Evolutionary conservation across 1,140 invertebrate species (phyloP).

Genomic region (Sinella curviseta): DNA sequence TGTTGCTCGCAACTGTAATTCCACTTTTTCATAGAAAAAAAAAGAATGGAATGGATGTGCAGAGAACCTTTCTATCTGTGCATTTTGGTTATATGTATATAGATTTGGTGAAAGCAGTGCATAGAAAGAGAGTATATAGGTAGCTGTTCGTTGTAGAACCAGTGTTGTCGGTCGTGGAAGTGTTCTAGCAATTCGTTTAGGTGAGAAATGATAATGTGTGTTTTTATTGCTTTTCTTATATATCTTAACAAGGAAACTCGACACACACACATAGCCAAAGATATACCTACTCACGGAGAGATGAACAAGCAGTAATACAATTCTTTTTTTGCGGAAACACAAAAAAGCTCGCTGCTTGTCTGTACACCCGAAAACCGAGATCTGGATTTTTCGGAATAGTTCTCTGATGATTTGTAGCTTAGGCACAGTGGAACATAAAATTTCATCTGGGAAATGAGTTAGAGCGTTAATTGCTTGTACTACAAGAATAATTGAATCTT

Average conservation of each 20-base stretch:
- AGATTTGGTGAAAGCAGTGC: not conserved
- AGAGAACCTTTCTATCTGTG: not conserved
- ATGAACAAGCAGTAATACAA: too few species aligned
- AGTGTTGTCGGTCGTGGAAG: not conserved
- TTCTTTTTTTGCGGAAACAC: too few species aligned
- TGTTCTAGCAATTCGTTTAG: not conserved
- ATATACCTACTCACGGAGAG: too few species aligned
- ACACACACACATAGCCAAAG: too few species aligned
- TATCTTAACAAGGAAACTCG: not conserved
- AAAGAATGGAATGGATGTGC: not conserved
- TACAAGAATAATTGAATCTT: not conserved
- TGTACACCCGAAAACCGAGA: too few species aligned
- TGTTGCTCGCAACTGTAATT: conserved; percentile 15
- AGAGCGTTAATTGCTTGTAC: not conserved
- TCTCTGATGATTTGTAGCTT: not conserved
- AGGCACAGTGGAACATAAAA: not conserved
- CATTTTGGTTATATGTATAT: too few species aligned
- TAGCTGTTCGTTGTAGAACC: not conserved
- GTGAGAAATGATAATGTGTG: conserved; percentile 26
- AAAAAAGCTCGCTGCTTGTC: too few species aligned
- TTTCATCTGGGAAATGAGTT: not conserved
- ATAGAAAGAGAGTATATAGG: not conserved
- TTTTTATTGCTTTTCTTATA: conserved; percentile 24
- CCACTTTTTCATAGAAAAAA: not conserved
- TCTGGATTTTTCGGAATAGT: not conserved